phyloP scores from a whole-genome alignment of 2,797 vertebrate species.

The Enteromius thamalakanensis region DNA sequence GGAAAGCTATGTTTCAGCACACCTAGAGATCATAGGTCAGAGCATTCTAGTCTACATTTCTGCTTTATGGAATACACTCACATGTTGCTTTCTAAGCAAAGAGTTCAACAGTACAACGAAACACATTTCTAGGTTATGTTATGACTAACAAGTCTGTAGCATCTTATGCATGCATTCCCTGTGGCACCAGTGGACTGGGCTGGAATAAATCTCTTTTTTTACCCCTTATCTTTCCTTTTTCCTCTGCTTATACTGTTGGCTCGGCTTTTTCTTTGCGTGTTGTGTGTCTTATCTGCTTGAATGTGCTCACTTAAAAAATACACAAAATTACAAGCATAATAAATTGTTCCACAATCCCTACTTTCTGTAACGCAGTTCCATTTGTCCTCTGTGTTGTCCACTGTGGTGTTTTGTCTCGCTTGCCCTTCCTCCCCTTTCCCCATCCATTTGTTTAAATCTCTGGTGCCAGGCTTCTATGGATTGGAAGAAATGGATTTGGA shows the following conservation, averaged over 20 bases:
- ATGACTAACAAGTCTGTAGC: neutral
- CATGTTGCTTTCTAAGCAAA: neutral
- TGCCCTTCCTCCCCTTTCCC: neutral
- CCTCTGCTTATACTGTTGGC: neutral
- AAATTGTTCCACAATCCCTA: neutral
- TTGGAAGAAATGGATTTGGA: conserved; percentile 88
- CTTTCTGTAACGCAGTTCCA: neutral
- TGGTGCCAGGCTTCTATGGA: conserved; percentile 84
- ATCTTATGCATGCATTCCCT: neutral
- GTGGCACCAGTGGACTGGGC: neutral
- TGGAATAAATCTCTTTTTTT: neutral
- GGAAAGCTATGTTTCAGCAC: neutral
- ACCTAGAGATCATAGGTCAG: neutral
- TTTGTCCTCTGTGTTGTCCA: conserved; percentile 20
- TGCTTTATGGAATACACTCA: neutral
- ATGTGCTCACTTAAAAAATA: neutral
- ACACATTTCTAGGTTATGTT: neutral
- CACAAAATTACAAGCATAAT: neutral
- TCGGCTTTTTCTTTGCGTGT: neutral
- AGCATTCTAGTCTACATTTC: neutral
- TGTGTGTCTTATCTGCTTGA: neutral
- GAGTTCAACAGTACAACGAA: neutral
- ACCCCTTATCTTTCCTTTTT: neutral
- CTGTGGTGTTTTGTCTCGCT: conserved; percentile 17
- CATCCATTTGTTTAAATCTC: conserved; percentile 12